Conservation (phyloP, 2,888 invertebrate genomes). For the Phragmatobia fuliginosa region DNA sequence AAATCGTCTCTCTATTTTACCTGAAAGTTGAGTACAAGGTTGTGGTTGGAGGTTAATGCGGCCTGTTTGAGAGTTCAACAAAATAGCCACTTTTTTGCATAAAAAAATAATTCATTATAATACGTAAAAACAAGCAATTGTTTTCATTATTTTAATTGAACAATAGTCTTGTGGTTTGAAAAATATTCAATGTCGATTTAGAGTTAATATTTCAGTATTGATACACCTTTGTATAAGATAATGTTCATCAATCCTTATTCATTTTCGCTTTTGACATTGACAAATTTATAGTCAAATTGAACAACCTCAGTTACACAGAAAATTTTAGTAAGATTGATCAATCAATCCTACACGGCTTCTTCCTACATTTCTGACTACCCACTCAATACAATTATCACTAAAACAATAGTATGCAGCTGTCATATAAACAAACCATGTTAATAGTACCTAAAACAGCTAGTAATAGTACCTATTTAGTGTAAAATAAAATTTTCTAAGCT, state of each 20-base stretch:
- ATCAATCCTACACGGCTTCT: conserved; percentile 29
- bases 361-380: conserved; percentile 34
- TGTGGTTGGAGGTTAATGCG: conserved; percentile 58
- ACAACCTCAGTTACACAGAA: background rate
- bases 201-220: background rate
- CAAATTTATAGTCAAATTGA: conserved; percentile 7
- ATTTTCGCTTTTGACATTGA: conserved; percentile 4
- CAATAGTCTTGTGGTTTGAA: conserved; percentile 1
- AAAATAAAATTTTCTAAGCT: conserved; percentile 32
- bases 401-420: conserved; percentile 34
- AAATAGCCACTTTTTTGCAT: conserved; percentile 37
- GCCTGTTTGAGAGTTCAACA: conserved; percentile 56
- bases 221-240: background rate
- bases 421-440: conserved; percentile 25
- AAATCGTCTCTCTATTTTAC: conserved; percentile 38
- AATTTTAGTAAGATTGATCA: conserved; percentile 8
- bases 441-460: conserved; percentile 1
- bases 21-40: conserved; percentile 53
- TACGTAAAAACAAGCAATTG: background rate
- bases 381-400: conserved; percentile 23
- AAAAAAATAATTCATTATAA: conserved; percentile 2
- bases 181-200: conserved; percentile 3
- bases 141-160: background rate
- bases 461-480: conserved; percentile 33
- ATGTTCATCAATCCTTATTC: conserved; percentile 4